Percentiles rank a stretch among this genome's conserved stretches.
These are phyloP conservation scores for Hoplodrina ambigua DNA, from an alignment of 2,888 invertebrate species.

Conservation along the genomic window DNA sequence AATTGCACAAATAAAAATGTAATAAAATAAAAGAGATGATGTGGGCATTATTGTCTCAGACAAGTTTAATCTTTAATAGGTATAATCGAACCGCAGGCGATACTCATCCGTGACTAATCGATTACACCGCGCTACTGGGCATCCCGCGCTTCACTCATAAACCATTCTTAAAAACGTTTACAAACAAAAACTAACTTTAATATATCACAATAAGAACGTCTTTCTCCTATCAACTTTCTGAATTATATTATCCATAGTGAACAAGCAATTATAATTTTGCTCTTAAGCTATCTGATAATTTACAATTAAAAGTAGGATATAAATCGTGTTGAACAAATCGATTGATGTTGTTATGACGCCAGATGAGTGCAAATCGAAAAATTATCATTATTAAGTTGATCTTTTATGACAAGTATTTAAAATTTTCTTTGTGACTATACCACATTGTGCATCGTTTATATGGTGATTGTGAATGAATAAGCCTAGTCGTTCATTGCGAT, in stretches of 20 bases:
- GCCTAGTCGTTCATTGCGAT: conserved; percentile 37
- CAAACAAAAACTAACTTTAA: conserved; percentile 57
- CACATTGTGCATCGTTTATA: conserved; percentile 36
- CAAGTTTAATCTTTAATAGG: conserved; percentile 65
- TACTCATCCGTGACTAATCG: conserved; percentile 78
- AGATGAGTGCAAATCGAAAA: conserved; percentile 54
- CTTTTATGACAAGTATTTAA: conserved; percentile 27
- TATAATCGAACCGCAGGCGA: conserved; percentile 71
- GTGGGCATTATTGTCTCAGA: conserved; percentile 46
- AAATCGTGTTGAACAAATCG: conserved; percentile 50
- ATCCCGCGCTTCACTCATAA: conserved; percentile 65
- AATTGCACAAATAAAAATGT: conserved; percentile 40
- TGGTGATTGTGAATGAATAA: conserved; percentile 44
- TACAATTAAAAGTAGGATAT: conserved; percentile 65
- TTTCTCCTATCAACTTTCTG: conserved; percentile 39
- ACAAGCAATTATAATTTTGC: conserved; percentile 63
- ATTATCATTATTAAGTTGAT: conserved; percentile 49
- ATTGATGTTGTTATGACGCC: conserved; percentile 52
- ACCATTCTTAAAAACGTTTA: conserved; percentile 53
- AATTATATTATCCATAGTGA: conserved; percentile 53
- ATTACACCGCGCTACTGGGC: conserved; percentile 82
- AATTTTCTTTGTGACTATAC: conserved; percentile 28
- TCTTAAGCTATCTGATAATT: conserved; percentile 67
- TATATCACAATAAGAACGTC: conserved; percentile 38
- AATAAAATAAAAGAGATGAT: conserved; percentile 43